These are phyloP conservation scores for Strix uralensis DNA, from an alignment of 2,113 vertebrate genomes.

Conservation along the genomic window DNA sequence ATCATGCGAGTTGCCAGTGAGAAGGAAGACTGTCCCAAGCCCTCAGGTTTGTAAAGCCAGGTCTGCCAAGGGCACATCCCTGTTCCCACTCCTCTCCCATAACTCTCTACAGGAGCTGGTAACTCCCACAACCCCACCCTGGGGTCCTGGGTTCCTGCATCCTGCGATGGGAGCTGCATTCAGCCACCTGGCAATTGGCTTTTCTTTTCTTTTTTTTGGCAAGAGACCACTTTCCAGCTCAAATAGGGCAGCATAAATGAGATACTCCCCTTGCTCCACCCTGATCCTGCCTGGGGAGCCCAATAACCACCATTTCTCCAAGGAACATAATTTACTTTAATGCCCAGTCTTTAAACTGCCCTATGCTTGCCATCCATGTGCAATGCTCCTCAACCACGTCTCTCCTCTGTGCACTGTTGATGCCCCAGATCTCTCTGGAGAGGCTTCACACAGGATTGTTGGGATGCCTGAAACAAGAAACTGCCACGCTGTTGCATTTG, in stretches of 20 bases:
- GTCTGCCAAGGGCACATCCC: background rate
- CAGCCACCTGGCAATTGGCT: background rate
- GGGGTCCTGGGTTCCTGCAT: background rate
- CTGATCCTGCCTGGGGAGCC: background rate
- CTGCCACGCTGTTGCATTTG: background rate
- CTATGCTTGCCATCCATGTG: accelerated
- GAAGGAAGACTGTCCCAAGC: background rate
- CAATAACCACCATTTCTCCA: background rate
- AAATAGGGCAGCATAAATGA: background rate
- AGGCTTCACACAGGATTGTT: background rate
- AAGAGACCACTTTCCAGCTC: background rate
- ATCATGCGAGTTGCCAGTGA: background rate
- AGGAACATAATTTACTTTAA: background rate
- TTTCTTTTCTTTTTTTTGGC: background rate
- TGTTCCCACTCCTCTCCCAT: background rate
- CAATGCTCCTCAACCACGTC: background rate
- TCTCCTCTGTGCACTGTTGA: background rate
- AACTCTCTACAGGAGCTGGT: background rate
- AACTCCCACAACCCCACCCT: background rate
- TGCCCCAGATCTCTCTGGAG: background rate
- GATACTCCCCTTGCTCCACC: background rate
- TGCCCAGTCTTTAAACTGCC: background rate
- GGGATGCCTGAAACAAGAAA: background rate
- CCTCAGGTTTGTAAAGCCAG: background rate
- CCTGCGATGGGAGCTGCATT: background rate